Evolutionary conservation across 2,113 vertebrate genomes (phyloP).

Genomic region (Gracilinanus agilis): DNA sequence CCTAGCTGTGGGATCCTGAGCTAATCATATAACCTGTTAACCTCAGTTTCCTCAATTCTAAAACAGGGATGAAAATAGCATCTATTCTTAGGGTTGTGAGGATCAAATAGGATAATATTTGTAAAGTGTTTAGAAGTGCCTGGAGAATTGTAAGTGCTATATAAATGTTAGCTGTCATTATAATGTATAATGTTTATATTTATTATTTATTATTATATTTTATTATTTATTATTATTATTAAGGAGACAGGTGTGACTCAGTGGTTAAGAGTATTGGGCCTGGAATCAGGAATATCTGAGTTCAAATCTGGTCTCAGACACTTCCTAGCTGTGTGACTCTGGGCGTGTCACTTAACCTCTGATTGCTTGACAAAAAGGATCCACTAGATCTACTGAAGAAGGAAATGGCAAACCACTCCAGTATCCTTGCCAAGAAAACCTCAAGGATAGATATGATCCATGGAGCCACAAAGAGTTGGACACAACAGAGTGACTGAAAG

Average conservation of each 20-base stretch:
- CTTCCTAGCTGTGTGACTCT: neutral
- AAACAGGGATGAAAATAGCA: no score
- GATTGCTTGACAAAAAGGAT: neutral
- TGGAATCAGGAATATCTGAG: neutral
- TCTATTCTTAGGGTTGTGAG: no score
- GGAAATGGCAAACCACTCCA: neutral
- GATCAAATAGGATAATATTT: no score
- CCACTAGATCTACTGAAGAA: neutral
- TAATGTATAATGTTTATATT: no score
- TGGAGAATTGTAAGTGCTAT: no score
- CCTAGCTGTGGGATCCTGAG: no score
- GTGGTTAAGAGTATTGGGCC: neutral
- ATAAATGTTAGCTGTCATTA: no score
- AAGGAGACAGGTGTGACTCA: neutral
- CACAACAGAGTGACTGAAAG: neutral
- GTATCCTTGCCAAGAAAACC: neutral
- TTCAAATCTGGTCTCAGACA: neutral
- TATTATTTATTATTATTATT: no score
- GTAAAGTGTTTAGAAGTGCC: no score
- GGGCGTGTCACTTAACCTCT: neutral
- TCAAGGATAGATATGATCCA: neutral
- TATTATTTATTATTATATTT: no score
- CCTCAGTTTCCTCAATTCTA: no score
- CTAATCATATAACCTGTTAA: no score
- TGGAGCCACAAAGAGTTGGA: neutral